Percentiles rank a stretch among this genome's conserved stretches.
Conservation (phyloP, 2,797 vertebrate species). For the Sebastes minor region DNA sequence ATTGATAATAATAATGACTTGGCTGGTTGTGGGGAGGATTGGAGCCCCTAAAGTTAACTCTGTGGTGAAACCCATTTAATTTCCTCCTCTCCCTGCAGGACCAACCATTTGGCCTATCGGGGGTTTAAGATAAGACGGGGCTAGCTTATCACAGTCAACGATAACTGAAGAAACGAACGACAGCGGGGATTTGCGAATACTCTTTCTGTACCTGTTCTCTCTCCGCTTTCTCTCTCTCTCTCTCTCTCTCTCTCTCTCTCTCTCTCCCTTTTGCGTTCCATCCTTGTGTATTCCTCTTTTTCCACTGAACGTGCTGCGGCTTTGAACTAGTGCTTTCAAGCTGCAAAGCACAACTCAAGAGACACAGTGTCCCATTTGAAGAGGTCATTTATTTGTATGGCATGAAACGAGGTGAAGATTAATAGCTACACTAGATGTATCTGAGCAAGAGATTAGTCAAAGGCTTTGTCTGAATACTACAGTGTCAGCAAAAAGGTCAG, state of each 20-base stretch:
- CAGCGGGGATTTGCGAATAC: slow-evolving; percentile 72
- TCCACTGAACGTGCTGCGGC: slow-evolving; percentile 45
- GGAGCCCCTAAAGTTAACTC: slow-evolving; percentile 56
- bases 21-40: slow-evolving; percentile 43
- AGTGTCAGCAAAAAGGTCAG: slow-evolving; percentile 71
- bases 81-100: slow-evolving; percentile 63
- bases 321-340: slow-evolving; percentile 64
- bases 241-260: neutral
- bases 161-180: slow-evolving; percentile 74
- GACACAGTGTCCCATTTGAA: slow-evolving; percentile 69
- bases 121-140: slow-evolving; percentile 80
- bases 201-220: slow-evolving; percentile 53
- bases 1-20: slow-evolving; percentile 72
- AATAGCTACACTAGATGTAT: slow-evolving; percentile 64
- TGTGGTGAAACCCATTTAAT: slow-evolving; percentile 71
- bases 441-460: slow-evolving; percentile 70
- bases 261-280: neutral
- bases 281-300: slow-evolving; percentile 1
- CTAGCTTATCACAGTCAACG: slow-evolving; percentile 76
- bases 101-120: slow-evolving; percentile 71
- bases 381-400: slow-evolving; percentile 75
- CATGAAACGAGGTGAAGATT: slow-evolving; percentile 74
- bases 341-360: slow-evolving; percentile 64
- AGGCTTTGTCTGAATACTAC: slow-evolving; percentile 64
- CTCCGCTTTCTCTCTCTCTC: neutral